Evolutionary conservation across 1,140 invertebrate species (phyloP), one percentile per base, ranked within the genome.

Genomic region (Caenorhabditis inopinata): DNA sequence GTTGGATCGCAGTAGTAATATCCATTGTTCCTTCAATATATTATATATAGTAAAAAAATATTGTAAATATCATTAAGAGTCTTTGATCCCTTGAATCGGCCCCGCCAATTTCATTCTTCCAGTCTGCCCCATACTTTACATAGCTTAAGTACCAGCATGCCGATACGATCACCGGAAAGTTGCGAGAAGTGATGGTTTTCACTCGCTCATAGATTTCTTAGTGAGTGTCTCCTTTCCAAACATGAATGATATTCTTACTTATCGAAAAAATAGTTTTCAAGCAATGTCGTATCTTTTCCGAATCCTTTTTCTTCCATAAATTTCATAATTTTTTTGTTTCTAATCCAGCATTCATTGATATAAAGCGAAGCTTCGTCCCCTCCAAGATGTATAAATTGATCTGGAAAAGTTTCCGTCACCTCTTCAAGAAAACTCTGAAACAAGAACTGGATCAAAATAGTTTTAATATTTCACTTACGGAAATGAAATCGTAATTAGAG

Each of bases 301-400:
- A 85, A 83, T 23, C 79, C 81, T 21, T 86, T 79, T n/a, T 80
- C 74, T 35, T 78, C 47, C 87, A 87, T 87, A 62, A 87, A 88
- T 29, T 82, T 46, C 18, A 38, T 35, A 45, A 88, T 85, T 58
- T 82, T 80, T n/a, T 80, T 75, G 47, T 85, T 89, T 35, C 84
- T 84, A 89, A 90, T 94, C 94, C 95, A 97, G 87, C 96, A 98
- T 73, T 91, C 89, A 85, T 23, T 58, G 18, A 83, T 81, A 74
- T 82, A 86, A 76, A 93, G 93, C 35, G 91, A 91, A 0, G 97
- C 94, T 91, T 98, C 96, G 89, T 98, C 95, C 0, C 95, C 95
- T 23, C 96, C 95, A 0, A 96, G 86, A 89, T 96, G 94, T 25
- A 95, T 85, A 87, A 93, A 95, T 81, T 91, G 89, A 83, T 96